Evolutionary conservation across 2,113 vertebrate species (phyloP).

Genomic region (Hyaena hyaena): DNA sequence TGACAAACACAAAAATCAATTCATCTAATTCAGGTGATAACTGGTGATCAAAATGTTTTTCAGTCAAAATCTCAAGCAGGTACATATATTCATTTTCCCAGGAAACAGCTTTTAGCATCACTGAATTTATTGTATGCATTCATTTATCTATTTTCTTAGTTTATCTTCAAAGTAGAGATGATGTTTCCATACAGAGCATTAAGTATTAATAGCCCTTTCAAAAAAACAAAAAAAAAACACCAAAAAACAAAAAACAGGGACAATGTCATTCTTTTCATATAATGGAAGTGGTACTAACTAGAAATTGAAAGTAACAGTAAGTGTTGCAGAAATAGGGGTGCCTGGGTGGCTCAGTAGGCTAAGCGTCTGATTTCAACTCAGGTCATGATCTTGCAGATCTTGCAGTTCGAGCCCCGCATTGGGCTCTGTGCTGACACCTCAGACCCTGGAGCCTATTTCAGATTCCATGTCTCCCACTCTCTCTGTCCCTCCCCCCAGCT

Average conservation of each 20-base stretch:
- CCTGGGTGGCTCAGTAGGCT: no score
- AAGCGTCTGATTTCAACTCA: no score
- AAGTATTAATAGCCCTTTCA: neutral
- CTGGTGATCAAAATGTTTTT: neutral
- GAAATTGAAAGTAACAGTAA: neutral
- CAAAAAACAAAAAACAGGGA: neutral
- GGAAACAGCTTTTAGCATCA: neutral
- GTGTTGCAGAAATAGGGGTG: neutral
- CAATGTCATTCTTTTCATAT: neutral
- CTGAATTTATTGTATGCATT: neutral
- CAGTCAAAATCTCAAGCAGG: neutral
- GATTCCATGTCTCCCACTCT: no score
- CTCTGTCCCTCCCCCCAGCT: no score
- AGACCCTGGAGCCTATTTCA: no score
- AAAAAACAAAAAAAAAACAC: neutral
- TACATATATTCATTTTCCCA: neutral
- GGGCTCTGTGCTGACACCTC: no score
- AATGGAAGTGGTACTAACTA: neutral
- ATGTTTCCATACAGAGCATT: neutral
- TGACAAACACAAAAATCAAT: neutral
- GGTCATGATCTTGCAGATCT: no score
- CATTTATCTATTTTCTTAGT: constrained; percentile 7
- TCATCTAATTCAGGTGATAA: neutral
- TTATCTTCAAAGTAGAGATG: neutral
- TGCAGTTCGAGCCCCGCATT: no score